Evolutionary conservation across 2,797 vertebrate genomes (phyloP).

Genomic region (Tenualosa ilisha): DNA sequence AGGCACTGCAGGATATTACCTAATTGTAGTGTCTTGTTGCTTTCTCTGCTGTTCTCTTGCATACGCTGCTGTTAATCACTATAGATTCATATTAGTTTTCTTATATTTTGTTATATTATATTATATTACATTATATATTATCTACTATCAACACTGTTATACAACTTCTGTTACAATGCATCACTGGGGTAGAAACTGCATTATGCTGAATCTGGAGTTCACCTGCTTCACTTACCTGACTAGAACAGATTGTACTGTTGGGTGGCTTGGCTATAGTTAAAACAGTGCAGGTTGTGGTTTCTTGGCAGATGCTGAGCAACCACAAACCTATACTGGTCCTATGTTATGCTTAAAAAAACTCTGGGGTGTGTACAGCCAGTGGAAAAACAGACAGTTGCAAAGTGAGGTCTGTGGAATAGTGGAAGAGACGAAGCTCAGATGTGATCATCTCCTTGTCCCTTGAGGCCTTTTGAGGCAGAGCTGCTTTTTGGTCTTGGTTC

Average conservation of each 20-base stretch:
- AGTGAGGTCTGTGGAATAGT: neutral
- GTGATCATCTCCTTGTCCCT: neutral
- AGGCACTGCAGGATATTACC: neutral
- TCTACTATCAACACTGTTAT: neutral
- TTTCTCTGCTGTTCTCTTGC: neutral
- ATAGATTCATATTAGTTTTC: neutral
- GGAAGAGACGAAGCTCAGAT: neutral
- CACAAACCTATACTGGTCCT: neutral
- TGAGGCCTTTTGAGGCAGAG: neutral
- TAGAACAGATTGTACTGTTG: neutral
- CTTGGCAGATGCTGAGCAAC: neutral
- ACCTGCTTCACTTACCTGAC: neutral
- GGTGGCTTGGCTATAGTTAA: neutral
- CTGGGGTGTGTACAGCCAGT: neutral
- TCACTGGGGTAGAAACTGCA: neutral
- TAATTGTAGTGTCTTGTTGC: neutral
- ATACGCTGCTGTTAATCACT: neutral
- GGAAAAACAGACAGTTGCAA: neutral
- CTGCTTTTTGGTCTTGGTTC: neutral
- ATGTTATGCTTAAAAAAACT: neutral
- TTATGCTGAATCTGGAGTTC: neutral
- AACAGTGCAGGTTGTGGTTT: neutral
- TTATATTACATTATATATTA: neutral
- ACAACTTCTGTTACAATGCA: neutral
- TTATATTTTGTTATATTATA: no score